These are phyloP conservation scores for Cryptops parisi DNA, from an alignment of 2,888 invertebrate genomes.

Conservation along the genomic window DNA sequence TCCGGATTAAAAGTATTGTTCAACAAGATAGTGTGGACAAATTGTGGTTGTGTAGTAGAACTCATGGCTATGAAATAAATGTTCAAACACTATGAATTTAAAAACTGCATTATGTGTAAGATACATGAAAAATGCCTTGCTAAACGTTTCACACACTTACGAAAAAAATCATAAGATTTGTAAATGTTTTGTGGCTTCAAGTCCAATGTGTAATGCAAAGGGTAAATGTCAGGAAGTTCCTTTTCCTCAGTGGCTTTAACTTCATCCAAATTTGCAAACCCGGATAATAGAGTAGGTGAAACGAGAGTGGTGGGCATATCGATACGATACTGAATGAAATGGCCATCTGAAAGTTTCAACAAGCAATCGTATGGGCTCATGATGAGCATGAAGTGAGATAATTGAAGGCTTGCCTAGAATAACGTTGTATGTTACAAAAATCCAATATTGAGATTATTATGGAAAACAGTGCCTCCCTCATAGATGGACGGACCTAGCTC, in stretches of 20 bases:
- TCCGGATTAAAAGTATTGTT: constrained; percentile 34
- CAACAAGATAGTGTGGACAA: constrained; percentile 66
- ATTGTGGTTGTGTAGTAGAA: constrained; percentile 27
- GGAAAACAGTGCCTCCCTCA: too few relatives aligned
- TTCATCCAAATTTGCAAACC: constrained; percentile 34
- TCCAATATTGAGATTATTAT: too few relatives aligned
- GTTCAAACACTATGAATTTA: not conserved
- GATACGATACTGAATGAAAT: constrained; percentile 43
- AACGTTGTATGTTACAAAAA: too few relatives aligned
- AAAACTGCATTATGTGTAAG: not conserved
- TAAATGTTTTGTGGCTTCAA: constrained; percentile 49
- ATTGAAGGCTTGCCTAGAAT: too few relatives aligned
- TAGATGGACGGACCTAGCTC: not conserved
- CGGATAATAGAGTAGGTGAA: constrained; percentile 44
- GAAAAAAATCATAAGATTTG: constrained; percentile 45
- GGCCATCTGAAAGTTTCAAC: constrained; percentile 22
- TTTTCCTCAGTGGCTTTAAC: constrained; percentile 39
- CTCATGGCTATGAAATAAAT: constrained; percentile 12
- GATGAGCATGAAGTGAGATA: too few relatives aligned
- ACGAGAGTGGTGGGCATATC: constrained; percentile 50
- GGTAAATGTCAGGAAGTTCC: constrained; percentile 54
- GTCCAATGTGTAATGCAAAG: constrained; percentile 56
- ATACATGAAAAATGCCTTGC: not conserved
- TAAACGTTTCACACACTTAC: constrained; percentile 41
- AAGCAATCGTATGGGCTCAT: too few relatives aligned